Evolutionary conservation across 2,888 invertebrate species (phyloP).

Genomic region (Papilio protenor): DNA sequence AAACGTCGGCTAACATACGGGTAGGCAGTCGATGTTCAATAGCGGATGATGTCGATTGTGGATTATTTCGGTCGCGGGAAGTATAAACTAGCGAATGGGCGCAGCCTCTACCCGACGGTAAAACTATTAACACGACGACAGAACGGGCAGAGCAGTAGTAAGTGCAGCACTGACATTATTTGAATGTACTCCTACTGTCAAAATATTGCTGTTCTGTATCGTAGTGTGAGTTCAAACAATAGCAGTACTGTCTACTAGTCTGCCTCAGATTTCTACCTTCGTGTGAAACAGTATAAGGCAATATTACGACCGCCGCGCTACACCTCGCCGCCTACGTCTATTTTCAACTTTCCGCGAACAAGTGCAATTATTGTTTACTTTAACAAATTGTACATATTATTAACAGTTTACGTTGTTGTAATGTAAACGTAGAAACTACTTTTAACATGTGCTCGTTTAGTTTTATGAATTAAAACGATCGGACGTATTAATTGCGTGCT

Average conservation of each 20-base stretch:
- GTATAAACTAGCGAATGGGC: conserved; percentile 68
- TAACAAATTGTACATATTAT: conserved; percentile 35
- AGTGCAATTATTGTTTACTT: conserved; percentile 44
- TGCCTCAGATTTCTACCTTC: neutral
- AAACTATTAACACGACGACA: neutral
- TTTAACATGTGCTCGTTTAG: conserved; percentile 10
- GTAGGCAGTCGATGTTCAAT: conserved; percentile 64
- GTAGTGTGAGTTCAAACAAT: neutral
- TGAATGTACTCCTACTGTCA: neutral
- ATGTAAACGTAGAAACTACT: conserved; percentile 28
- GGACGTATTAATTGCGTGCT: conserved; percentile 11
- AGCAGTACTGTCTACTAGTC: neutral
- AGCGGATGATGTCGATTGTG: conserved; percentile 78
- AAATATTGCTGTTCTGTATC: neutral
- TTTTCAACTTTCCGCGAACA: conserved; percentile 62
- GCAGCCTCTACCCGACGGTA: neutral
- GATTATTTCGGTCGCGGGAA: conserved; percentile 80
- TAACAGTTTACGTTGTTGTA: conserved; percentile 32
- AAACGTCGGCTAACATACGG: conserved; percentile 50
- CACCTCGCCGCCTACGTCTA: conserved; percentile 52
- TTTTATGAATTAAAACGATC: conserved; percentile 25
- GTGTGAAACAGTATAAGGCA: neutral
- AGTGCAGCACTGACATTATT: neutral
- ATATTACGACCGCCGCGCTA: conserved; percentile 7
- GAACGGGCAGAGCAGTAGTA: neutral